phyloP scores from a whole-genome alignment of 1,140 invertebrate species.

The Pachyrhynchus sulphureomaculatus region DNA sequence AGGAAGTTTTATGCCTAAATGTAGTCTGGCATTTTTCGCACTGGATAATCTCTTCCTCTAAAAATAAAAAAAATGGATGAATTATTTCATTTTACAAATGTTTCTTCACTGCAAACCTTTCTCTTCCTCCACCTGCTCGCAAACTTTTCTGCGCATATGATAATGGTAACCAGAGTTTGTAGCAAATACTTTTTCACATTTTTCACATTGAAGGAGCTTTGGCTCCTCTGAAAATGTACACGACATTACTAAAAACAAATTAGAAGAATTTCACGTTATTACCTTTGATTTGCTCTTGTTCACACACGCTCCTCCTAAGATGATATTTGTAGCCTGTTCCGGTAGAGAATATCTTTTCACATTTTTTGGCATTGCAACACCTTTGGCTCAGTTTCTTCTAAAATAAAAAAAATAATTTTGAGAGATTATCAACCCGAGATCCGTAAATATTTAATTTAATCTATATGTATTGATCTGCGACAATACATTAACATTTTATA shows the following conservation, averaged over 20 bases:
- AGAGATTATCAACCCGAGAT: too few species aligned
- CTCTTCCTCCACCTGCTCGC: conserved; percentile 23
- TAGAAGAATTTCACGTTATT: neutral
- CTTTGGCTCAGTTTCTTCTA: neutral
- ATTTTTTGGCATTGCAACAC: neutral
- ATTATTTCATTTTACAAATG: neutral
- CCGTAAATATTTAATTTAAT: too few species aligned
- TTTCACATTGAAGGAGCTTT: conserved; percentile 13
- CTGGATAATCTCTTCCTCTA: conserved; percentile 26
- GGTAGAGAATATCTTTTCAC: neutral
- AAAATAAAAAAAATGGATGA: neutral
- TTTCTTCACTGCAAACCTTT: conserved; percentile 3
- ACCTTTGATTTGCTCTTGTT: neutral
- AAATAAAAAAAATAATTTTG: neutral
- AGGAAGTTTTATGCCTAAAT: conserved; percentile 19
- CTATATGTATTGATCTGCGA: too few species aligned
- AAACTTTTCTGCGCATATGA: conserved; percentile 18
- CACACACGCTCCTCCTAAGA: neutral
- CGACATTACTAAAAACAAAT: neutral
- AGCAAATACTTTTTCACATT: conserved; percentile 21
- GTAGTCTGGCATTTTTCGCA: conserved; percentile 18
- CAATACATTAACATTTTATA: too few species aligned
- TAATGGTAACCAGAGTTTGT: conserved; percentile 18
- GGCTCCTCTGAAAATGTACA: neutral
- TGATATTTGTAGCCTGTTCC: neutral